phyloP scores from a whole-genome alignment of 2,113 vertebrate species.

The Myotis brandtii region DNA sequence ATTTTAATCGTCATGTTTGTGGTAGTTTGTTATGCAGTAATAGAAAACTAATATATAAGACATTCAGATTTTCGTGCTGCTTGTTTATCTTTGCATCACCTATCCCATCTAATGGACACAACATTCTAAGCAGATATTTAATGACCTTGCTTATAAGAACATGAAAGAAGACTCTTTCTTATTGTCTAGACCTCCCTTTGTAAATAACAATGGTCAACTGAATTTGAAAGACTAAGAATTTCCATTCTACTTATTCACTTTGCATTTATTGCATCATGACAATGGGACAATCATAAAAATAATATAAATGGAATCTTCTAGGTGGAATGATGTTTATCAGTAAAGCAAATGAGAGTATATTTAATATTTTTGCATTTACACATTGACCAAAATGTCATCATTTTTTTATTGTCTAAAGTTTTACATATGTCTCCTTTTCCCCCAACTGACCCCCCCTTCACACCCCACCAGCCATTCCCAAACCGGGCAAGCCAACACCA shows the following conservation, averaged over 20 bases:
- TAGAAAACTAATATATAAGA: neutral
- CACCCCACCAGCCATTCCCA: no score
- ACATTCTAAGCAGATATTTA: neutral
- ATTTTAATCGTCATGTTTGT: neutral
- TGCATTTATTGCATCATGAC: neutral
- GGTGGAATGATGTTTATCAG: neutral
- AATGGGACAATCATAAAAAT: neutral
- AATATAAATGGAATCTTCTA: neutral
- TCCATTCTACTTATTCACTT: neutral
- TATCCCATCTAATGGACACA: neutral
- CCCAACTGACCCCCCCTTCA: no score
- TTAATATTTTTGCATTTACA: neutral
- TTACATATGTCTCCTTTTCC: no score
- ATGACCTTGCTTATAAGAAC: neutral
- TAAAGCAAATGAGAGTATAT: neutral
- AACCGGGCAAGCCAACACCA: no score
- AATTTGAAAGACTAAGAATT: slow-evolving; percentile 31
- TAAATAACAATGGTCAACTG: neutral
- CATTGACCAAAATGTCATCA: no score
- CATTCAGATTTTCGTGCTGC: neutral
- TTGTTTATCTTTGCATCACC: slow-evolving; percentile 14
- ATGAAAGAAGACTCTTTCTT: neutral
- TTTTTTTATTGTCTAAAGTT: no score
- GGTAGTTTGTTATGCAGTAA: neutral
- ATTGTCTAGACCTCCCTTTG: neutral